These are phyloP conservation scores for Ursus arctos DNA, from an alignment of 2,113 vertebrate species.

Conservation along the genomic window DNA sequence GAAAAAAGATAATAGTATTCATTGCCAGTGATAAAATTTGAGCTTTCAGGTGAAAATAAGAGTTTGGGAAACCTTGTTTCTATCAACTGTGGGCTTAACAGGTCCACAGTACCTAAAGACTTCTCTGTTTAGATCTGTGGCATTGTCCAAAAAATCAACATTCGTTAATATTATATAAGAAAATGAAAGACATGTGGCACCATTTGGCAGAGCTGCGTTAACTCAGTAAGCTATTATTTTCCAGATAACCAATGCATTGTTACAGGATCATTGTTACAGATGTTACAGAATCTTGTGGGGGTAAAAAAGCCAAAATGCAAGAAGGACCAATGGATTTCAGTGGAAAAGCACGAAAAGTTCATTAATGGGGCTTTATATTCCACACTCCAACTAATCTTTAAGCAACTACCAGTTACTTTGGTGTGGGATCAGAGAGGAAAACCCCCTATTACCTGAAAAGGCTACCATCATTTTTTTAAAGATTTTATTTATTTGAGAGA, in stretches of 20 bases:
- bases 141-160: background rate
- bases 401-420: background rate
- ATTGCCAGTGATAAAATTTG: background rate
- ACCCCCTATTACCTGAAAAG: background rate
- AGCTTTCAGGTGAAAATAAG: background rate
- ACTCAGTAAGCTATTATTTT: background rate
- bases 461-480: background rate
- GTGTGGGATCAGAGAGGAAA: background rate
- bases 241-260: background rate
- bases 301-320: background rate
- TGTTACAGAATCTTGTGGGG: background rate
- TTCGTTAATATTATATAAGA: background rate
- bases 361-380: background rate
- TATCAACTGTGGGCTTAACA: background rate
- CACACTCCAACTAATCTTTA: background rate
- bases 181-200: background rate
- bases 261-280: background rate
- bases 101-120: background rate
- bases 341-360: background rate
- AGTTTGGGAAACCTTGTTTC: slow-evolving; percentile 6
- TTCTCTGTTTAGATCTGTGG: background rate
- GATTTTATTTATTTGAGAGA: background rate
- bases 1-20: background rate
- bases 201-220: background rate
- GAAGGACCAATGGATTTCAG: background rate